These are phyloP conservation scores for Oreochromis spilurus DNA, from an alignment of 2,113 vertebrate species.

Conservation along the genomic window DNA sequence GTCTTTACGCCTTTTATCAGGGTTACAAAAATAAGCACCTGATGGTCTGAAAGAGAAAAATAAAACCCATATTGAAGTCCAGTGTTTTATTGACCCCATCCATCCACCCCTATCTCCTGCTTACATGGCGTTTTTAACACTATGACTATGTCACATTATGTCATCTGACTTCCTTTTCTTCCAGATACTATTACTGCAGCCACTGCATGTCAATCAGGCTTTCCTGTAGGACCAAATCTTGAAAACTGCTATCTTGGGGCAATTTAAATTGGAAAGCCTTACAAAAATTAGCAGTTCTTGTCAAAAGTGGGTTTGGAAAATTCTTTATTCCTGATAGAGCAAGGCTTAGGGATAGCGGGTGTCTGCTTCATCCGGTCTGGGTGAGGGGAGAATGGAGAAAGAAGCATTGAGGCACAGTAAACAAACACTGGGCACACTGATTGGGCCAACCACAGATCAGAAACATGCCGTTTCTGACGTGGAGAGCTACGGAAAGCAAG, in stretches of 20 bases:
- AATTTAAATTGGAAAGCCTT: background rate
- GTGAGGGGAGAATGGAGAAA: background rate
- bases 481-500: background rate
- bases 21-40: background rate
- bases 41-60: background rate
- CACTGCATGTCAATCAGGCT: background rate
- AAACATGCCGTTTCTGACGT: background rate
- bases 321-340: background rate
- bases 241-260: background rate
- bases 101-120: background rate
- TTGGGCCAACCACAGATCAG: background rate
- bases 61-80: background rate
- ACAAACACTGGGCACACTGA: background rate
- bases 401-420: background rate
- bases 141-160: background rate
- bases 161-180: background rate
- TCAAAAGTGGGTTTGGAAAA: background rate
- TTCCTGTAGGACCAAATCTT: background rate
- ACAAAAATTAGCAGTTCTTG: background rate
- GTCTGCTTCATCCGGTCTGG: background rate
- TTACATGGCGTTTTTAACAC: background rate
- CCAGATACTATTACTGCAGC: background rate
- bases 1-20: background rate
- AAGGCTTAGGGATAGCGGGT: background rate
- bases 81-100: too few species aligned